Conservation (phyloP, 2,797 vertebrate species). For the Triplophysa yarkandensis region DNA sequence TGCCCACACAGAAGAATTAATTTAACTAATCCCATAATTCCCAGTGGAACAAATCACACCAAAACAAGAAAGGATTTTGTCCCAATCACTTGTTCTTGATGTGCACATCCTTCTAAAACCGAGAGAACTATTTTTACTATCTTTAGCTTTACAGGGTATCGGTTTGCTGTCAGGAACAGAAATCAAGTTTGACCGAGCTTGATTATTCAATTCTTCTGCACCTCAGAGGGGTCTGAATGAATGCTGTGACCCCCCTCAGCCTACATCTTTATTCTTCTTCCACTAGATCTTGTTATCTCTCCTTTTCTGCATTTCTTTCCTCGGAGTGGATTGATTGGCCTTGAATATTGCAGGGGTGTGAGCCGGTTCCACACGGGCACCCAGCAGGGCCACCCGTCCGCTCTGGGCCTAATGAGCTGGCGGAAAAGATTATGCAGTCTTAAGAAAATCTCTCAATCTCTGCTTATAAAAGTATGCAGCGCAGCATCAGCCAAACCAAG, state of each 20-base stretch:
- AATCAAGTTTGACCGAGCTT: constrained; percentile 29
- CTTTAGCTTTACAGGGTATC: neutral
- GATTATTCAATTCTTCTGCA: constrained; percentile 40
- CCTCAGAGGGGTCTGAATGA: constrained; percentile 10
- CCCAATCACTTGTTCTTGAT: constrained; percentile 2
- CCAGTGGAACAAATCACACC: neutral
- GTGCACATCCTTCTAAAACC: neutral
- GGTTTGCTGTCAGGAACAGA: neutral
- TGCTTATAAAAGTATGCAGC: constrained; percentile 25
- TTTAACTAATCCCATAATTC: neutral
- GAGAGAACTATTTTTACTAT: neutral
- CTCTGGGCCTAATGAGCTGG: constrained; percentile 48
- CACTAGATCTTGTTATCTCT: constrained; percentile 11
- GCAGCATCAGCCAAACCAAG: constrained; percentile 32
- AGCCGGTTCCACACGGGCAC: neutral
- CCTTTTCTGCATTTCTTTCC: constrained; percentile 21
- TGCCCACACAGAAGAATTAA: neutral
- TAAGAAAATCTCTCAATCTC: constrained; percentile 41
- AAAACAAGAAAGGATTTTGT: neutral
- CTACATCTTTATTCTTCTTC: constrained; percentile 10
- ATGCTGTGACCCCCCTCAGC: constrained; percentile 6
- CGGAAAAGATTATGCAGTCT: constrained; percentile 47
- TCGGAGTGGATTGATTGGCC: constrained; percentile 35
- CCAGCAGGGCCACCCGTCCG: constrained; percentile 33
- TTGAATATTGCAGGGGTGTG: constrained; percentile 34